Percentiles rank a stretch among this genome's conserved stretches.
Evolutionary conservation across 2,888 invertebrate genomes (phyloP).

Genomic region (Drosophila leonis): DNA sequence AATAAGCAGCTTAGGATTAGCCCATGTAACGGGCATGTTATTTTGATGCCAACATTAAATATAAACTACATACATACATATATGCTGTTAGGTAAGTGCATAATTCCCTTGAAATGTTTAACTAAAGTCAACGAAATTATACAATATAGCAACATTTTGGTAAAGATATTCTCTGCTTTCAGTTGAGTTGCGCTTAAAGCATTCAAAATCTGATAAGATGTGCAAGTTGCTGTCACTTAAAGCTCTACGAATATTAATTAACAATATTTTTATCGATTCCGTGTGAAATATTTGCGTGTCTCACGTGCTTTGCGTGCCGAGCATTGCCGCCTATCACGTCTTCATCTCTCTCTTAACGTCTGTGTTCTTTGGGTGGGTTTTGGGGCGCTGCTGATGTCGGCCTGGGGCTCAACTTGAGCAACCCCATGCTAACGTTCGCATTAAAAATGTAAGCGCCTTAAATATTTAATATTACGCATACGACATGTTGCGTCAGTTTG

Average conservation of each 20-base stretch:
- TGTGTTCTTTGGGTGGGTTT: neutral
- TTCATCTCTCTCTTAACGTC: conserved; percentile 21
- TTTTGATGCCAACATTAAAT: neutral
- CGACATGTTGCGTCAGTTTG: conserved; percentile 69
- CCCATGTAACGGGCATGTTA: neutral
- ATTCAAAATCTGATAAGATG: neutral
- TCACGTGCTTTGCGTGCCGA: conserved; percentile 25
- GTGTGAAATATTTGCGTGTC: conserved; percentile 16
- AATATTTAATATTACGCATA: conserved; percentile 75
- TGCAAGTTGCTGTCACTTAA: neutral
- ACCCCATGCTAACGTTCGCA: conserved; percentile 26
- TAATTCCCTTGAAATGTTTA: neutral
- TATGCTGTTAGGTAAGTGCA: neutral
- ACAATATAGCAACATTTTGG: too few species aligned
- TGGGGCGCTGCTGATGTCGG: neutral
- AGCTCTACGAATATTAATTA: conserved; percentile 27
- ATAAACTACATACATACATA: neutral
- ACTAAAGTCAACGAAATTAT: too few species aligned
- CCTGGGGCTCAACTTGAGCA: conserved; percentile 10
- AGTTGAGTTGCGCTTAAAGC: neutral
- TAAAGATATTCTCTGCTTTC: too few species aligned
- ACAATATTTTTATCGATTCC: conserved; percentile 33
- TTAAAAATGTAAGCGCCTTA: conserved; percentile 74
- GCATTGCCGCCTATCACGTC: conserved; percentile 29
- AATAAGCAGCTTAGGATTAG: conserved; percentile 16